phyloP scores from a whole-genome alignment of 64 coral and sea anemone species.

The Montipora sp. region DNA sequence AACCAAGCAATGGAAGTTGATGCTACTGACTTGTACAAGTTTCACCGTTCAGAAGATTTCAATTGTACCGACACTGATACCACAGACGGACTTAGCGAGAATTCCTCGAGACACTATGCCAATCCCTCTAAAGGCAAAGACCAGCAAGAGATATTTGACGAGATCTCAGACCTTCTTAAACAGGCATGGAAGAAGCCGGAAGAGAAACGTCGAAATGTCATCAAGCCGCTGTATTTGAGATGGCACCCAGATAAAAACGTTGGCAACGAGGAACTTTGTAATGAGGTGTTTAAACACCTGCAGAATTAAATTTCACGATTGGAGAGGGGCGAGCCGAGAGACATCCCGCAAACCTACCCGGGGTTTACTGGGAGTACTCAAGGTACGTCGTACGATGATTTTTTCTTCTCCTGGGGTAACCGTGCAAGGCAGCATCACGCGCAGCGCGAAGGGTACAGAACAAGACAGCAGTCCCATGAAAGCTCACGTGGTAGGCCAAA shows the following conservation, averaged over 20 bases:
- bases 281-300: slow-evolving; percentile 70
- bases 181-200: slow-evolving; percentile 72
- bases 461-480: background rate
- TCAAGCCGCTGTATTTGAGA: slow-evolving; percentile 62
- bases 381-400: background rate
- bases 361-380: background rate
- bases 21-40: slow-evolving; percentile 71
- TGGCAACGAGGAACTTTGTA: slow-evolving; percentile 77
- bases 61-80: background rate
- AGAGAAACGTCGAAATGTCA: slow-evolving; percentile 59
- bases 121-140: background rate
- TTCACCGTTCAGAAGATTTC: slow-evolving; percentile 35
- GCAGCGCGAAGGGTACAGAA: slow-evolving; percentile 1
- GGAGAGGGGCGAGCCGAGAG: slow-evolving; percentile 36
- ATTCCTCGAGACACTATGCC: background rate
- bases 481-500: too few species aligned
- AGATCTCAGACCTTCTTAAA: slow-evolving; percentile 50
- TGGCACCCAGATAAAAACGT: slow-evolving; percentile 90
- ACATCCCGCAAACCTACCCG: background rate
- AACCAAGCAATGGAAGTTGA: slow-evolving; percentile 43
- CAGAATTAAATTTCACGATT: slow-evolving; percentile 62
- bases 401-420: background rate
- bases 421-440: slow-evolving; percentile 17
- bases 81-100: background rate
- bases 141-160: background rate